Evolutionary conservation across 2,888 invertebrate genomes (phyloP), one percentile per base, ranked within the genome.

Genomic region (Isoperla grammatica): DNA sequence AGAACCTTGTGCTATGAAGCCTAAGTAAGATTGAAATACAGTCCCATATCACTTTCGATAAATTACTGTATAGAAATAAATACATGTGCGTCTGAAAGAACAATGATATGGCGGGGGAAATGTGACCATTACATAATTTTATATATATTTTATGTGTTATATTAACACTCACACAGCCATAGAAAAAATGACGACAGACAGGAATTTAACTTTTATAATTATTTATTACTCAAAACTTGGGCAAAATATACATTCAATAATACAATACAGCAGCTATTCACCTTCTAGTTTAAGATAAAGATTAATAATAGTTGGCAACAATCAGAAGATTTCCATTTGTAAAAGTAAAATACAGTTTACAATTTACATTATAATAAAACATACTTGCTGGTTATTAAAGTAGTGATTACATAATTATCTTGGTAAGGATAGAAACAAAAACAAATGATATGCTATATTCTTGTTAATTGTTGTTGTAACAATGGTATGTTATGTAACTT

Each of bases 361-460:
- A 48, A 2, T n/a, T 22, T 22, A 13, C n/a, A 48, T n/a, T 17
- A 5, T 17, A 48, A 48, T 17, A 22, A 22, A 17, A 17, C n/a
- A 48, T 22, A 46, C 48, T 17, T n/a, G 19, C 11, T 17, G 48
- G 22, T 22, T 48, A 48, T 48, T 48, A 48, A 22, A 23, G 48
- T 4, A 48, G 48, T 20, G 20, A 13, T 15, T 45, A 45, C 20
- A 23, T n/a, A 22, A 55, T 35, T 45, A 13, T n/a, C 9, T 43
- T 53, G 20, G 43, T 17, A 13, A 23, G 19, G n/a, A 43, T 17
- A 53, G 13, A 23, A 56, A 55, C 40, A 56, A 23, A 29, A 56
- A 60, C 45, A 49, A 37, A 50, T 61, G 61, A 61, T 61, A 61
- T 61, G 61, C 59, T 50, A 56, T 56, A 61, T 61, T 61, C 61